Conservation (phyloP, 2,113 vertebrate genomes). For the Tinamus guttatus region DNA sequence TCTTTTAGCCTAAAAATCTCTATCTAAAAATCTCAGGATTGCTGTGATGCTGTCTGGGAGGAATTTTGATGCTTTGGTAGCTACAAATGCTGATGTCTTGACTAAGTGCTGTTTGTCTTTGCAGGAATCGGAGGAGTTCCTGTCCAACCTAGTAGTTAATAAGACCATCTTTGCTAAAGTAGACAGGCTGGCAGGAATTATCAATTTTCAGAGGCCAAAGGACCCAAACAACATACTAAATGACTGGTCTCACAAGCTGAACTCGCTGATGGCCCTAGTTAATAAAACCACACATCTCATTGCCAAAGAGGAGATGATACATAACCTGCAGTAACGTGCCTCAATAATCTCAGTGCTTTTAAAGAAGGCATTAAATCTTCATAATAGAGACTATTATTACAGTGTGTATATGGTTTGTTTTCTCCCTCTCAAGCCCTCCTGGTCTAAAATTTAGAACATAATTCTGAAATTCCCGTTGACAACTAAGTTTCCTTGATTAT, state of each 20-base stretch:
- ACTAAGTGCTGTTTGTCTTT: slow-evolving; percentile 67
- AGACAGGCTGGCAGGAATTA: slow-evolving; percentile 96
- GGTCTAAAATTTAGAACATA: slow-evolving; percentile 76
- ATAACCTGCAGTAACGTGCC: slow-evolving; percentile 90
- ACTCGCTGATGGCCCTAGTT: slow-evolving; percentile 97
- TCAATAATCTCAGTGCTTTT: slow-evolving; percentile 73
- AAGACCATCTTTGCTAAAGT: slow-evolving; percentile 99
- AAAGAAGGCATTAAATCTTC: slow-evolving; percentile 74
- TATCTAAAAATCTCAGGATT: neutral
- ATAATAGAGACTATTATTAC: slow-evolving; percentile 78
- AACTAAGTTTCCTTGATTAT: slow-evolving; percentile 65
- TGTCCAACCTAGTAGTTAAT: slow-evolving; percentile 96
- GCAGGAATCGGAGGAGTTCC: slow-evolving; percentile 97
- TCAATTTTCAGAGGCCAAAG: slow-evolving; percentile 99
- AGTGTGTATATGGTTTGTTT: slow-evolving; percentile 77
- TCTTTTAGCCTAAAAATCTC: neutral
- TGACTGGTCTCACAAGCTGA: slow-evolving; percentile 99
- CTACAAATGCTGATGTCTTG: neutral
- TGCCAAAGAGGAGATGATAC: slow-evolving; percentile 99
- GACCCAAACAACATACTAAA: slow-evolving; percentile 98
- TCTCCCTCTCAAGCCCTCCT: slow-evolving; percentile 61
- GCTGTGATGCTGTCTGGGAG: neutral
- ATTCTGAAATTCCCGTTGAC: slow-evolving; percentile 71
- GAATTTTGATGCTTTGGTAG: neutral
- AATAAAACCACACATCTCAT: slow-evolving; percentile 99